phyloP scores from a whole-genome alignment of 2,113 vertebrate genomes.

The Rhinopithecus roxellana region DNA sequence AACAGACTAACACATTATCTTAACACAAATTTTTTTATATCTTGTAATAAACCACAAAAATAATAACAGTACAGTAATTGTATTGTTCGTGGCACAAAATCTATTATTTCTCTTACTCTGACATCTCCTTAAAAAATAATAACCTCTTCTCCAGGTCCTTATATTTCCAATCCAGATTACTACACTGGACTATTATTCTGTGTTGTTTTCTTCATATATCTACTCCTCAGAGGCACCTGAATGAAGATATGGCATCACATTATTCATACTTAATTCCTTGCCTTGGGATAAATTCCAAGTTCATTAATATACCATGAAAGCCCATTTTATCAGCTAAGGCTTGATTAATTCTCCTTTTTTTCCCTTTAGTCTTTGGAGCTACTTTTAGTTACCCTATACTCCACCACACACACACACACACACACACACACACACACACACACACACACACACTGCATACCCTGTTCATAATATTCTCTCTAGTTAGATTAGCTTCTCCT shows the following conservation, averaged over 20 bases:
- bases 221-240: background rate
- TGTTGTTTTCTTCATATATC: slow-evolving; percentile 33
- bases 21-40: background rate
- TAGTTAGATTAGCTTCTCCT: background rate
- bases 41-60: background rate
- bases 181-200: background rate
- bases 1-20: background rate
- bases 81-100: background rate
- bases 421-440: too few species aligned
- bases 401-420: background rate
- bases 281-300: background rate
- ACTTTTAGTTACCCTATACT: background rate
- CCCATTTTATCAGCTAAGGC: background rate
- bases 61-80: background rate
- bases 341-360: slow-evolving; percentile 12
- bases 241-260: background rate
- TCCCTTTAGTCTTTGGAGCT: background rate
- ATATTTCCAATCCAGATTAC: background rate
- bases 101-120: background rate
- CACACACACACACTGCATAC: background rate
- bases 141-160: background rate
- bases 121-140: background rate
- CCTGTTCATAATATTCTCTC: background rate
- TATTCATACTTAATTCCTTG: background rate
- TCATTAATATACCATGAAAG: background rate